Evolutionary conservation across 2,888 invertebrate genomes (phyloP), one percentile per base, ranked within the genome.

Genomic region (Eristalis pertinax): DNA sequence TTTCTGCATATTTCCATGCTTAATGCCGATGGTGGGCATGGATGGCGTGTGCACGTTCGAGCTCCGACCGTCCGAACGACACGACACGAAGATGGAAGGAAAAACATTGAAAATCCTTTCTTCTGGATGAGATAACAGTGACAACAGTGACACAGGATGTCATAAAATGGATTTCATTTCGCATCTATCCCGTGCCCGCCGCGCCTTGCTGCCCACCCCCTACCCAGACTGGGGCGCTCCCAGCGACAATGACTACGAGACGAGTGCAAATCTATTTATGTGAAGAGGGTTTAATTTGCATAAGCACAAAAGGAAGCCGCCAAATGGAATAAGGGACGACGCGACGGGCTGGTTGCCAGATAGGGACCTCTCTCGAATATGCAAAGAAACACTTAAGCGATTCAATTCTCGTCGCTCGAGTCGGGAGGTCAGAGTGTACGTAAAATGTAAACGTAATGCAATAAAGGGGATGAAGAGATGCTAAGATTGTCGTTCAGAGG

Each of bases 221-320:
- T 2, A 4, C 0, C 26, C 26, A 26, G 26, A 4, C 2, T 4
- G 26, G 32, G 5, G 4, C 32, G 24, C 26, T 26, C 26, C 58
- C 8, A 3, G 62, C 11, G 38, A 50, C 72, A 32, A 43, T 63
- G 68, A 38, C 82, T 56, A 29, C 67, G 65, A 75, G 77, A 82
- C 43, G 73, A 78, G 41, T 78, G 70, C 67, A 75, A 86, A 86
- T 82, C 74, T 86, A 82, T 86, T 83, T 82, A 82, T 82, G 50
- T 78, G 86, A 22, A 77, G 76, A 81, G 78, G 82, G 78, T 75
- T 78, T 74, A 86, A 86, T 86, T 86, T 86, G 78, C 86, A 86
- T 86, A 78, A 86, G 74, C 64, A 78, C 74, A 70, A 82, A 82
- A 67, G 77, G 69, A 72, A 68, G 58, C 60, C 65, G 35, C 58